phyloP scores from a whole-genome alignment of 2,888 invertebrate genomes.

The Buathra laborator region DNA sequence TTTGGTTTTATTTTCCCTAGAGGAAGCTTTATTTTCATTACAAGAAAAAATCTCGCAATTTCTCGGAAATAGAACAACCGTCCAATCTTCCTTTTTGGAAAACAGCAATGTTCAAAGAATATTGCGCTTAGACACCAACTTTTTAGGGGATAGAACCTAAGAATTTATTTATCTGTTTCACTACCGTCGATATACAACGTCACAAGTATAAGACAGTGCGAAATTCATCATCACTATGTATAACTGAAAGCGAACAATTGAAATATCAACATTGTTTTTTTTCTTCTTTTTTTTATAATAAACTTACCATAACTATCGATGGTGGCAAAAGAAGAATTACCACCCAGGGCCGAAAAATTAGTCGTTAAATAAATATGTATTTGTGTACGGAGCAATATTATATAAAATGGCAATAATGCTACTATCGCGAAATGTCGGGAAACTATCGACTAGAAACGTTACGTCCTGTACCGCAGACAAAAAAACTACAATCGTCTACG shows the following conservation, averaged over 20 bases:
- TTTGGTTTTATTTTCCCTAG: too few species aligned
- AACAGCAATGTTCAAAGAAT: too few species aligned
- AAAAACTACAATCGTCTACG: background rate
- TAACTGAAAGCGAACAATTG: conserved; percentile 16
- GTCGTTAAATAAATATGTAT: conserved; percentile 48
- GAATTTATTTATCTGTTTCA: conserved; percentile 21
- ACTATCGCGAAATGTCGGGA: conserved; percentile 14
- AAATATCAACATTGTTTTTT: conserved; percentile 14
- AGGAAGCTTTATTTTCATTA: too few species aligned
- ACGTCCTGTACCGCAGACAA: conserved; percentile 15
- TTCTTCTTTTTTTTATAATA: background rate
- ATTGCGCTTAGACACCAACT: background rate
- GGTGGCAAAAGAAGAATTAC: conserved; percentile 29
- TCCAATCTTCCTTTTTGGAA: too few species aligned
- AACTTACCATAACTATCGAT: conserved; percentile 21
- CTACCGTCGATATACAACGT: background rate
- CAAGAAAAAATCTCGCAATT: too few species aligned
- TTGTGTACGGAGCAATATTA: conserved; percentile 8
- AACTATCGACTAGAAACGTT: conserved; percentile 36
- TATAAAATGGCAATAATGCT: conserved; percentile 14
- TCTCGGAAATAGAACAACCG: too few species aligned
- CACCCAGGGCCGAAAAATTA: background rate
- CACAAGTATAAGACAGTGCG: conserved; percentile 7
- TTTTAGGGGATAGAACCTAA: conserved; percentile 5
- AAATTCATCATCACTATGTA: background rate